Percentiles rank a stretch among this genome's conserved stretches.
phyloP scores from a whole-genome alignment of 2,797 vertebrate genomes.

The Phoxinus dragarum region DNA sequence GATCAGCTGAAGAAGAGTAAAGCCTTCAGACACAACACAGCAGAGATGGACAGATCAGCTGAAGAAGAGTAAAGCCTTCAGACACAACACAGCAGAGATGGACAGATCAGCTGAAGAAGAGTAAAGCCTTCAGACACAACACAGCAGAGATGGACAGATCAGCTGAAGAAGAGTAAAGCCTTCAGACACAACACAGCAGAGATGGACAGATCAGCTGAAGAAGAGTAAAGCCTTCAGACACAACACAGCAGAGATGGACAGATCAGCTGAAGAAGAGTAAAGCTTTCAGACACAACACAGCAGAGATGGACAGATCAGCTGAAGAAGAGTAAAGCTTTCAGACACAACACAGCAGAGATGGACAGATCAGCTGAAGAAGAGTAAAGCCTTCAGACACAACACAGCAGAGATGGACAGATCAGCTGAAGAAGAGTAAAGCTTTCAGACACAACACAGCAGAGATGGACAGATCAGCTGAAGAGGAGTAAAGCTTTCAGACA shows the following conservation, averaged over 20 bases:
- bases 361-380: background rate
- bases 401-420: background rate
- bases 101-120: background rate
- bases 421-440: fast-evolving
- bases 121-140: background rate
- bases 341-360: background rate
- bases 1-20: background rate
- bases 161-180: fast-evolving
- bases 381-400: background rate
- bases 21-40: background rate
- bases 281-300: background rate
- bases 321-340: fast-evolving
- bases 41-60: background rate
- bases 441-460: background rate
- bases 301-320: background rate
- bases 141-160: background rate
- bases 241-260: background rate
- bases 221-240: background rate
- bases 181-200: background rate
- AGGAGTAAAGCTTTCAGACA: background rate
- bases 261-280: background rate
- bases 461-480: background rate
- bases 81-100: background rate
- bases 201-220: background rate
- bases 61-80: fast-evolving